These are phyloP conservation scores for Drymonia ruficornis DNA, from an alignment of 2,888 invertebrate species.

Conservation along the genomic window DNA sequence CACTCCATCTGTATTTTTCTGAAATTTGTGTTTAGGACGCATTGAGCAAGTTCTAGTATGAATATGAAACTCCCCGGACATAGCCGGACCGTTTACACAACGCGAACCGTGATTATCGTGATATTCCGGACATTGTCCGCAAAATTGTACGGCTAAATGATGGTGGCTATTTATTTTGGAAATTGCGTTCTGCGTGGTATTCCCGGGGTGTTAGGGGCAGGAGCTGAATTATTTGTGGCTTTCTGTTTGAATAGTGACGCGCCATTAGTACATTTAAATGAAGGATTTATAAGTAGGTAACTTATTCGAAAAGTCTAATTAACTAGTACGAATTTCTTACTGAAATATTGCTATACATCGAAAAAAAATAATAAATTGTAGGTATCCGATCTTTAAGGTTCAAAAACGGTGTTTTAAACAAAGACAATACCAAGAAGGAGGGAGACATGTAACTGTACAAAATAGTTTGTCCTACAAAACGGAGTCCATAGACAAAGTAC, in stretches of 20 bases:
- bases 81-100: conserved; percentile 36
- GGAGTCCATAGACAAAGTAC: too few relatives aligned
- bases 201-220: conserved; percentile 23
- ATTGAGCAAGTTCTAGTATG: conserved; percentile 39
- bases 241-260: conserved; percentile 8
- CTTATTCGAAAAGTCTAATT: too few relatives aligned
- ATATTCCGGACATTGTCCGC: conserved; percentile 57
- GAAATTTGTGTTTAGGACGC: conserved; percentile 38
- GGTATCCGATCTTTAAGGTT: too few relatives aligned
- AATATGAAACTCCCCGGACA: conserved; percentile 44
- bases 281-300: too few relatives aligned
- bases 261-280: too few relatives aligned
- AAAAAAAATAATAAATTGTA: too few relatives aligned
- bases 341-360: too few relatives aligned
- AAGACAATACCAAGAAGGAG: too few relatives aligned
- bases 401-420: too few relatives aligned
- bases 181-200: conserved; percentile 39
- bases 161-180: conserved; percentile 55
- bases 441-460: too few relatives aligned
- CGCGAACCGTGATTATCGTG: conserved; percentile 52
- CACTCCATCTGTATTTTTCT: conserved; percentile 54
- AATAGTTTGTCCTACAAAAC: too few relatives aligned
- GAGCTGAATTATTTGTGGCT: conserved; percentile 23
- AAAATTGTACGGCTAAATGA: conserved; percentile 54
- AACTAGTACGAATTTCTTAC: too few relatives aligned